These are phyloP conservation scores for Sinosuthora webbiana DNA, from an alignment of 2,113 vertebrate species.

Conservation along the genomic window DNA sequence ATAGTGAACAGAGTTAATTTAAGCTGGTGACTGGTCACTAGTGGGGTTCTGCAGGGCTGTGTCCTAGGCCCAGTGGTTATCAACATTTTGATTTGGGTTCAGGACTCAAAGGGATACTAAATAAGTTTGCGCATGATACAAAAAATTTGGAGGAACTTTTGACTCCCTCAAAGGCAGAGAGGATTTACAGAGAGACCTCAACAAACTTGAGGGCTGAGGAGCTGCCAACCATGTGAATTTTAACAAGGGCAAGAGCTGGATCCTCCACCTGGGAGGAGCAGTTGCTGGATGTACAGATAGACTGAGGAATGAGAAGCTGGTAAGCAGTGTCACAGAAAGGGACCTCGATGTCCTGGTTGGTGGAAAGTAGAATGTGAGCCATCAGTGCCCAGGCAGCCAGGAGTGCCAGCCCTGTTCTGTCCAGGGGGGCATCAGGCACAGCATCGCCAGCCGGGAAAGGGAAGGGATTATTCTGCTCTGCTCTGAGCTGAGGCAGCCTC, in stretches of 20 bases:
- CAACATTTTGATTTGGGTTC: neutral
- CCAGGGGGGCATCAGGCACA: neutral
- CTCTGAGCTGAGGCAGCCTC: fast-evolving
- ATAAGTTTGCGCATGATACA: fast-evolving
- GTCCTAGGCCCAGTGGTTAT: neutral
- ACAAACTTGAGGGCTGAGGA: neutral
- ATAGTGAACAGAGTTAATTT: neutral
- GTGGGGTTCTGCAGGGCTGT: neutral
- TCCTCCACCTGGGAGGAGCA: neutral
- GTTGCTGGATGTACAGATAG: neutral
- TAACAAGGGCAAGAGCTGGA: neutral
- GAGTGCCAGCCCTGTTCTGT: fast-evolving
- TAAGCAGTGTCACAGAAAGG: neutral
- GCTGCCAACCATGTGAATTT: neutral
- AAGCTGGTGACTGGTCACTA: neutral
- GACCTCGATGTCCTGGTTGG: fast-evolving
- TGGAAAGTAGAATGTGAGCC: fast-evolving
- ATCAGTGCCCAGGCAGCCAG: neutral
- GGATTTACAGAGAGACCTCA: neutral
- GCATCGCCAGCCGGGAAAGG: fast-evolving
- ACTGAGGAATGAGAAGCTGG: neutral
- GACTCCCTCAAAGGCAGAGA: neutral
- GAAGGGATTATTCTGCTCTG: neutral
- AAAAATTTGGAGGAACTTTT: neutral
- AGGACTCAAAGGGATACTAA: neutral